Evolutionary conservation across 1,140 invertebrate genomes (phyloP).

Genomic region (Brachionus plicatilis): DNA sequence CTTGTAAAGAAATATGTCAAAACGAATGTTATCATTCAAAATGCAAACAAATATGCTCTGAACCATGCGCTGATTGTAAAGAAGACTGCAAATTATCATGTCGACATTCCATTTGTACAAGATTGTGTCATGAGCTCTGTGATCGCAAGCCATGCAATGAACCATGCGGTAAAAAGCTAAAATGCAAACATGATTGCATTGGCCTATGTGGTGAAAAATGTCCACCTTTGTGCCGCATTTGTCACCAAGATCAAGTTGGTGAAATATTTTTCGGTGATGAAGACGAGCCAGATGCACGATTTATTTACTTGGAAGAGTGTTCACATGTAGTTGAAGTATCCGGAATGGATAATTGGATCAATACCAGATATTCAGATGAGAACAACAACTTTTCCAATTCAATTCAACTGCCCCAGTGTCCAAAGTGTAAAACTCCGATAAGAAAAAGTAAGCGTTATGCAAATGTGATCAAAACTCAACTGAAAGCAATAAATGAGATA

Average conservation of each 20-base stretch:
- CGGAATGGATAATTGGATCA: conserved; percentile 60
- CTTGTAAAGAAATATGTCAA: conserved; percentile 61
- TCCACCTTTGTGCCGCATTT: conserved; percentile 44
- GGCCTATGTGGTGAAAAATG: conserved; percentile 60
- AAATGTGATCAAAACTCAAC: neutral
- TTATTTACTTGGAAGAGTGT: conserved; percentile 64
- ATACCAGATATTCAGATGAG: conserved; percentile 40
- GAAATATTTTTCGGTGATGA: conserved; percentile 59
- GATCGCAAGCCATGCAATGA: conserved; percentile 57
- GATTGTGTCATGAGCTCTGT: conserved; percentile 62
- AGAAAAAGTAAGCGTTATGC: conserved; percentile 56
- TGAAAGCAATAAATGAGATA: conserved; percentile 19
- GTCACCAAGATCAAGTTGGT: conserved; percentile 46
- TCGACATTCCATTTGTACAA: conserved; percentile 59
- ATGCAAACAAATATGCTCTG: conserved; percentile 61
- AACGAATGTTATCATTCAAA: conserved; percentile 59
- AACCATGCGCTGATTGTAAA: conserved; percentile 61
- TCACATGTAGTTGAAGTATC: conserved; percentile 61
- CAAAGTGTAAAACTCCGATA: conserved; percentile 63
- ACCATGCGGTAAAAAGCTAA: conserved; percentile 45
- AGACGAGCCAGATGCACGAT: conserved; percentile 50
- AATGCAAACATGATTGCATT: conserved; percentile 64
- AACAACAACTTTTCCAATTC: conserved; percentile 44
- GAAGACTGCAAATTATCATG: conserved; percentile 58
- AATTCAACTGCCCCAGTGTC: conserved; percentile 62